These are phyloP conservation scores for Epizoanthus rinbou DNA, from an alignment of 92 coral and sea anemone species.

Conservation along the genomic window DNA sequence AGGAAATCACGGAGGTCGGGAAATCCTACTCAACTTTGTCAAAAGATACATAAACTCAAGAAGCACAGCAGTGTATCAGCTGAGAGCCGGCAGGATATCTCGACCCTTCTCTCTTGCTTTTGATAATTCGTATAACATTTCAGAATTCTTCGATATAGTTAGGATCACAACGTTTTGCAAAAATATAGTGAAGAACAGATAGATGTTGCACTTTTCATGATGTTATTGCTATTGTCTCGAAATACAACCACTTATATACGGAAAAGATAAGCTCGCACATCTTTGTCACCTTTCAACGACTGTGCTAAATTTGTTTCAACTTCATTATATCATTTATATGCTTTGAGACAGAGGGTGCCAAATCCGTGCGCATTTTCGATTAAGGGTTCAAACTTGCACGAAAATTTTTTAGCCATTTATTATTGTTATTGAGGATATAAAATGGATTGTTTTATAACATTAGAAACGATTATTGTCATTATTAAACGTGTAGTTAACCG, in stretches of 20 bases:
- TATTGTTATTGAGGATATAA: too few relatives aligned
- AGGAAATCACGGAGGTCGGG: neutral
- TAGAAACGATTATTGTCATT: too few relatives aligned
- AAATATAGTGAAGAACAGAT: neutral
- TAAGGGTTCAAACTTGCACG: too few relatives aligned
- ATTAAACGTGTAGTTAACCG: too few relatives aligned
- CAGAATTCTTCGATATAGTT: neutral
- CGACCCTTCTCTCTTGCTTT: neutral
- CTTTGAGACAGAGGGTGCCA: neutral
- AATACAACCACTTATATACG: neutral
- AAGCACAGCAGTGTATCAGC: neutral
- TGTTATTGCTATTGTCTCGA: neutral
- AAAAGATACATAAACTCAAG: neutral
- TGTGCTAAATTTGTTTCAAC: conserved; percentile 4
- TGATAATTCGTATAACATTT: neutral
- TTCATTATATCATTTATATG: neutral
- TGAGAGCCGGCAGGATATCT: neutral
- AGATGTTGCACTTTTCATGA: neutral
- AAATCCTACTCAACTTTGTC: conserved; percentile 9
- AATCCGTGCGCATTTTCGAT: too few relatives aligned
- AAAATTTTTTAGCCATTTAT: too few relatives aligned
- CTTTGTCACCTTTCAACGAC: neutral
- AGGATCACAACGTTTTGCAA: neutral
- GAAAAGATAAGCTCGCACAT: neutral
- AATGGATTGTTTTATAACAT: too few relatives aligned